Conservation (phyloP, 37 sponge, comb jelly and placozoan species). For the Mnemiopsis leidyi region DNA sequence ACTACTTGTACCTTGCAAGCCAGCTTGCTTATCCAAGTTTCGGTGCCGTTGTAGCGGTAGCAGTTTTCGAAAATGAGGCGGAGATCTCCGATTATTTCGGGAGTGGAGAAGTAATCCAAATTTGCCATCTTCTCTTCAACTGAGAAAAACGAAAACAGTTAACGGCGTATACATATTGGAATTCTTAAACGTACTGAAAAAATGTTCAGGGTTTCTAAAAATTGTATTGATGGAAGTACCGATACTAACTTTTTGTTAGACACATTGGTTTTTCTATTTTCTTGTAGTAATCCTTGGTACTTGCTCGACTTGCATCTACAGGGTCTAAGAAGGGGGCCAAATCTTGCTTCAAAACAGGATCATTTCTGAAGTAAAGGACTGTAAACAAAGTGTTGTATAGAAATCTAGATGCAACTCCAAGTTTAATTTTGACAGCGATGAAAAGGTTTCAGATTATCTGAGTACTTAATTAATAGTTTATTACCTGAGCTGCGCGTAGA, state of each 20-base stretch:
- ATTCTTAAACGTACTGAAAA: too few species aligned
- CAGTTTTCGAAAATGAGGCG: constrained; percentile 41
- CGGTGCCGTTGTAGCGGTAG: constrained; percentile 28
- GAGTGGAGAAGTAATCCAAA: constrained; percentile 54
- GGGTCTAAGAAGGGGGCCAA: constrained; percentile 17
- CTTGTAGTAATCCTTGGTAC: constrained; percentile 30
- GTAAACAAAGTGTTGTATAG: too few species aligned
- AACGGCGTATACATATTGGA: too few species aligned
- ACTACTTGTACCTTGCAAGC: constrained; percentile 66
- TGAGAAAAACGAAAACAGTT: not conserved
- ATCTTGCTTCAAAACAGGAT: not conserved
- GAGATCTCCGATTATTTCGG: constrained; percentile 29
- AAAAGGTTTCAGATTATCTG: too few species aligned
- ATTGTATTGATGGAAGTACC: too few species aligned
- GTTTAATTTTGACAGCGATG: too few species aligned
- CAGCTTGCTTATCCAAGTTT: constrained; percentile 20
- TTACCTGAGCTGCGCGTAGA: constrained; percentile 41
- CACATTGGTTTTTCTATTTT: constrained; percentile 53
- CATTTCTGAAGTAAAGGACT: constrained; percentile 29
- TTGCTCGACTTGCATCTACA: not conserved
- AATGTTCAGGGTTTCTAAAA: too few species aligned
- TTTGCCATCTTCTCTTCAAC: constrained; percentile 30
- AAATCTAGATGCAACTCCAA: too few species aligned
- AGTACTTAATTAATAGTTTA: too few species aligned
- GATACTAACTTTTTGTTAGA: constrained; percentile 1